Percentiles rank a stretch among this genome's conserved stretches.
These are phyloP conservation scores for Chaetophractus vellerosus DNA, from an alignment of 2,797 vertebrate species.

Conservation along the genomic window DNA sequence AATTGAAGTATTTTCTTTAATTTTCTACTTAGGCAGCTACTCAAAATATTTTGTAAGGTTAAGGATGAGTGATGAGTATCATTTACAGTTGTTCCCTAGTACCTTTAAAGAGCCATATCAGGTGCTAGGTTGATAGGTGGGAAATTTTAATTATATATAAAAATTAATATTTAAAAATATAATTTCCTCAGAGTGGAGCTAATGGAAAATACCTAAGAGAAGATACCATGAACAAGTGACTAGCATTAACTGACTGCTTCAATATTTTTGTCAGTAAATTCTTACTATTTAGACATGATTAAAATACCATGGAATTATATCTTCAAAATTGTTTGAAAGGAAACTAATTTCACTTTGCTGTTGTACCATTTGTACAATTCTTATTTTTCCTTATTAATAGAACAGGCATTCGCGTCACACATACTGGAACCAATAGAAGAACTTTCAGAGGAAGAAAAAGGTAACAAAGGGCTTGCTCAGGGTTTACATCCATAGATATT, in stretches of 20 bases:
- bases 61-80: neutral
- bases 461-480: slow-evolving; percentile 86
- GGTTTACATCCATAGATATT: slow-evolving; percentile 1
- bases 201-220: neutral
- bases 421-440: slow-evolving; percentile 92
- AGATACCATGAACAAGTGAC: neutral
- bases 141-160: no score
- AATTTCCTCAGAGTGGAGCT: neutral
- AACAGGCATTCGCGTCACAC: slow-evolving; percentile 89
- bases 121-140: neutral
- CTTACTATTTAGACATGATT: neutral
- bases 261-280: neutral
- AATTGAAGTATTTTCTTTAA: neutral
- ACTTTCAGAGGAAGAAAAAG: slow-evolving; percentile 93
- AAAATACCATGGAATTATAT: neutral
- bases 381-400: slow-evolving; percentile 89
- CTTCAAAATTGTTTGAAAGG: slow-evolving; percentile 34
- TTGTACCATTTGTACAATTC: slow-evolving; percentile 87
- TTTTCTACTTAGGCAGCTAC: neutral
- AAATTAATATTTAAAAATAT: slow-evolving; percentile 37
- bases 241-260: neutral
- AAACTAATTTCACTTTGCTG: slow-evolving; percentile 77
- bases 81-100: neutral
- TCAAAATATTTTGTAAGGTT: neutral
- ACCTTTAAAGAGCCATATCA: neutral